phyloP scores from a whole-genome alignment of 1,140 invertebrate genomes.

The Pseudomyrmex pallidus region DNA sequence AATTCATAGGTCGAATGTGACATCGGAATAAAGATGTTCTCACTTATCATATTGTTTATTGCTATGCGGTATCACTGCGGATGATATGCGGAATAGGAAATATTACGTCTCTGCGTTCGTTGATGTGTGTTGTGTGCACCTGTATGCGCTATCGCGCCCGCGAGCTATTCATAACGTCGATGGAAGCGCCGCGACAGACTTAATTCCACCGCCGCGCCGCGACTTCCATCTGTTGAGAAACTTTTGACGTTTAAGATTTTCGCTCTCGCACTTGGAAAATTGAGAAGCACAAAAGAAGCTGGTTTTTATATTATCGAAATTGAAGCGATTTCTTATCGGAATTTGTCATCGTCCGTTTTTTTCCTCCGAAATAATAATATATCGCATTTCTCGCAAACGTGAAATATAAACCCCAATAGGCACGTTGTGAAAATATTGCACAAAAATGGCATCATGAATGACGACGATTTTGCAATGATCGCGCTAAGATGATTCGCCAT shows the following conservation, averaged over 20 bases:
- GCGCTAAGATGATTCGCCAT: too few species aligned
- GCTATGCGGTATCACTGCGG: not conserved
- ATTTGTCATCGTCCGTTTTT: not conserved
- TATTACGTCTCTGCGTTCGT: constrained; percentile 1
- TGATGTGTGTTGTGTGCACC: not conserved
- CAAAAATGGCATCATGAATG: too few species aligned
- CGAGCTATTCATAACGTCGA: constrained; percentile 32
- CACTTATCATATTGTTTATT: constrained; percentile 48
- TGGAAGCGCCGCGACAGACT: not conserved
- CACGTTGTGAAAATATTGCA: too few species aligned
- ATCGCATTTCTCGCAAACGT: not conserved
- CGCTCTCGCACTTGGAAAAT: not conserved
- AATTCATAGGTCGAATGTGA: constrained; percentile 35
- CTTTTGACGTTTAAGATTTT: constrained; percentile 50
- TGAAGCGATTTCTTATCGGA: not conserved
- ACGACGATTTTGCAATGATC: too few species aligned
- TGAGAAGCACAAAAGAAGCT: not conserved
- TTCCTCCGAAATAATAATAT: constrained; percentile 7
- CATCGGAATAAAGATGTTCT: constrained; percentile 2
- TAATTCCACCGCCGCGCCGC: constrained; percentile 15
- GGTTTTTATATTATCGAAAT: constrained; percentile 5
- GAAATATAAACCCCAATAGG: too few species aligned
- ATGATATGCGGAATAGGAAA: constrained; percentile 14
- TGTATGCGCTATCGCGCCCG: not conserved
- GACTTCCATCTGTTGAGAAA: constrained; percentile 47